Percentiles rank a stretch among this genome's conserved stretches.
Conservation (phyloP, 2,113 vertebrate species). For the Micronycteris hirsuta region DNA sequence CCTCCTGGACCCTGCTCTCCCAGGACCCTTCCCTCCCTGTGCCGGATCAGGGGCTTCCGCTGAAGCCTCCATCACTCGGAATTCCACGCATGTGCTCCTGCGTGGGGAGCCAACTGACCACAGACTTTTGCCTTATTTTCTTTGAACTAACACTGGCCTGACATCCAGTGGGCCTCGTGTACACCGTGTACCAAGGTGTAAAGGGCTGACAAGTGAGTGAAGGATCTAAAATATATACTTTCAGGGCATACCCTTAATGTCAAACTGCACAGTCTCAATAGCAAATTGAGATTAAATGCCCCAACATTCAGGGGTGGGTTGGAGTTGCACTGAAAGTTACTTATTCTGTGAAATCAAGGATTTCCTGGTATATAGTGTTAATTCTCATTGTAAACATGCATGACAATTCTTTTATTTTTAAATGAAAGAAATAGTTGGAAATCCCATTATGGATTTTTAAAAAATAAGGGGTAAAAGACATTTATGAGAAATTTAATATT, state of each 20-base stretch:
- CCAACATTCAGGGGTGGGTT: not conserved
- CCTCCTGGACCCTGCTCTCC: too few relatives aligned
- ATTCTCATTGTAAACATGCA: not conserved
- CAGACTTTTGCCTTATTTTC: not conserved
- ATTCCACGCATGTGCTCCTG: accelerated
- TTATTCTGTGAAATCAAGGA: not conserved
- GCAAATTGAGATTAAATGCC: not conserved
- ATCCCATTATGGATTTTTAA: not conserved
- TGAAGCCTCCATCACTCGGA: not conserved
- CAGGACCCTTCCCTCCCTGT: too few relatives aligned
- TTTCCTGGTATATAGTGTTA: not conserved
- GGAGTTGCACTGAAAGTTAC: accelerated
- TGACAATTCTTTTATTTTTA: not conserved
- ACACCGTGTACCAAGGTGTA: not conserved
- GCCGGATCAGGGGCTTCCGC: not conserved
- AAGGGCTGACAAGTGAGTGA: not conserved
- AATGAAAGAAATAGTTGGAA: not conserved
- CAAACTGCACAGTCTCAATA: not conserved
- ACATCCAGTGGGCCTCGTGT: not conserved
- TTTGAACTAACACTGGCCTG: not conserved
- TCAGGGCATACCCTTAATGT: not conserved
- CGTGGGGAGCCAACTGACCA: not conserved
- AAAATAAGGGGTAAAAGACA: not conserved
- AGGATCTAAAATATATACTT: not conserved
- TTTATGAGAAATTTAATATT: not conserved